Evolutionary conservation across 2,888 invertebrate genomes (phyloP), one percentile per base, ranked within the genome.

Genomic region (Campoletis raptor): DNA sequence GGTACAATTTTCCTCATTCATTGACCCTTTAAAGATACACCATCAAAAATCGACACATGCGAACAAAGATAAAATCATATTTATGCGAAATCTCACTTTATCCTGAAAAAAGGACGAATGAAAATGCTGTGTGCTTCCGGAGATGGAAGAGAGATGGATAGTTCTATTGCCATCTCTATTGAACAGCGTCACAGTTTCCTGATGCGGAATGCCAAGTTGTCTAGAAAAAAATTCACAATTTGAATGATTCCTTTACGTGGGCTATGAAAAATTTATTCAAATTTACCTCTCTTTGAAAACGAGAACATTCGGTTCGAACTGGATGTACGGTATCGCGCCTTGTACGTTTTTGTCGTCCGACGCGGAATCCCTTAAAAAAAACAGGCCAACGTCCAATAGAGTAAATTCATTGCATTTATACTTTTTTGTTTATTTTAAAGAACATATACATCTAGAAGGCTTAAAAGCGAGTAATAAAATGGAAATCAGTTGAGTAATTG

Each of bases 101-200:
- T 98, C 97, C 93, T 98, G 97, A 95, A 99, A 99, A 96, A 99
- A 99, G 89, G 99, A 99, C 92, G 99, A 98, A 95, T 99, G 98
- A 95, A 99, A 99, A 95, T 98, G 98, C 52, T 98, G 97, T 91
- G 98, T 98, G 94, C 97, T 98, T 92, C 99, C 99, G 89, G 98
- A 98, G 93, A 99, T 98, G 89, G 99, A 98, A 93, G 98, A 97
- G 94, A 99, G 96, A 94, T 98, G 98, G 93, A 99, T 96, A 92
- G 97, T 98, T 93, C 96, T 96, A 95, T 98, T 98, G 90, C 95
- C 95, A 95, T 97, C 98, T 92, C 96, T 96, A 96, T 99, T 99
- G 94, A 97, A 96, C 90, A 99, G 95, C 90, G 97, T 97, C 89
- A 99, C 99, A 93, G 96, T 96, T 95, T 97, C 97, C 94, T 97